Conservation (phyloP, 2,888 invertebrate species). For the Pseudococcus longispinus region DNA sequence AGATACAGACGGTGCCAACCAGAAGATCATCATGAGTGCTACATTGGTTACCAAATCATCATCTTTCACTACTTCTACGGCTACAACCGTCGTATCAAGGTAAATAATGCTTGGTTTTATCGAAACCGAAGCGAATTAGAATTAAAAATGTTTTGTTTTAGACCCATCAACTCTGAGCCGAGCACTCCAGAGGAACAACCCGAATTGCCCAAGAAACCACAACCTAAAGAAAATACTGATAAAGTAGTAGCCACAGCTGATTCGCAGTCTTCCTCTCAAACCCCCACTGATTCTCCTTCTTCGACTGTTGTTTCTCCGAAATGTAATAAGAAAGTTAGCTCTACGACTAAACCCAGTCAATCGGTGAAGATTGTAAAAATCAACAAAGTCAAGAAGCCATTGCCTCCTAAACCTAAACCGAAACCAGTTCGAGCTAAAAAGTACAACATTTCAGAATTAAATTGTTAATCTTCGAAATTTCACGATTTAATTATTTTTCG, state of each 20-base stretch:
- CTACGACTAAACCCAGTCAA: constrained; percentile 29
- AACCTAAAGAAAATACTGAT: constrained; percentile 56
- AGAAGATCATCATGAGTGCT: constrained; percentile 70
- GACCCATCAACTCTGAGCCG: neutral
- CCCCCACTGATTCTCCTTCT: constrained; percentile 64
- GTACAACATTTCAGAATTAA: neutral
- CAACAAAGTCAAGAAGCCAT: constrained; percentile 46
- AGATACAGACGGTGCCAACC: constrained; percentile 72
- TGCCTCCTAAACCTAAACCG: constrained; percentile 3
- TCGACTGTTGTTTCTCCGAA: constrained; percentile 57
- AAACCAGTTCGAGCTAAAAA: constrained; percentile 10
- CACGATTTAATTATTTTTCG: neutral
- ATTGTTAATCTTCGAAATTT: neutral
- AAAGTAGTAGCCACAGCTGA: neutral
- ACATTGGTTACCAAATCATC: constrained; percentile 70
- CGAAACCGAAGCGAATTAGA: neutral
- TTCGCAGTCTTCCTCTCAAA: constrained; percentile 62
- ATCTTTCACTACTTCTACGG: constrained; percentile 49
- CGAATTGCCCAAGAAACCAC: constrained; percentile 19
- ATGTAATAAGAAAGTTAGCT: constrained; percentile 15
- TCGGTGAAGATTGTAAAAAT: constrained; percentile 50
- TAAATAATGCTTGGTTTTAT: neutral
- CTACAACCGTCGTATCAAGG: constrained; percentile 23
- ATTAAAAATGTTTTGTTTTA: neutral
- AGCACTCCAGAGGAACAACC: neutral